Base-by-base conservation (phyloP, 2,113 vertebrate genomes). In the Coptodon rendalli region DNA sequence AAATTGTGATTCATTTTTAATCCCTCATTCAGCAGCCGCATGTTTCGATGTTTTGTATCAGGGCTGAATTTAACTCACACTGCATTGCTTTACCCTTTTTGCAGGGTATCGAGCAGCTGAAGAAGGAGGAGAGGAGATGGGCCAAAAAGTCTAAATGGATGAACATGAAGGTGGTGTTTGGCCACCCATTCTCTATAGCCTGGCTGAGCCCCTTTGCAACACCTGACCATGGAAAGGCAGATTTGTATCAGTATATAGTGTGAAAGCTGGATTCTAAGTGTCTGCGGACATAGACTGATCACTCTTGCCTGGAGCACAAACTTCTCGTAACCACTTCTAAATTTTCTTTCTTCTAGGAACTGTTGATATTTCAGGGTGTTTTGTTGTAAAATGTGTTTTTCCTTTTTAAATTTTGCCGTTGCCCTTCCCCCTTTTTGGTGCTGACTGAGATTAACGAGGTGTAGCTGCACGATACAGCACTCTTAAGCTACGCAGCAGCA, bases 81-180 rank as follows among this genome's bases (percentile, higher is more conserved):
- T 56, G n/a, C 4, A 7, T 81, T 36, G 27, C 22, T 13, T 92
- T 45, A 68, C 7, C 95, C 84, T 96, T 97, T 52, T 52, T 95
- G 86, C 97, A 99, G 99, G 98, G 98, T 76, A 99, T 99, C 94
- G 99, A 99, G 93, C 99, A 99, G 95, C 97, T 99, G 93, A 99
- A 99, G 97, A 99, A 99, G 96, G 99, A 99, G 97, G 98, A 99
- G 97, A 97, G 97, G 95, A 97, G 96, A 96, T 99, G 99, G 99
- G 97, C 97, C 93, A 99, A 99, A 96, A 98, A 96, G 97, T 98
- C 98, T 88, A 98, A 97, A 93, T 99, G 99, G 99, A 98, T 99
- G 99, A 99, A 99, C 93, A 94, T 99, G 98, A 99, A 98, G 96
- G 97, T 98, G 92, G 99, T 99, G 92, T 99, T 99, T 68, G 99